Conservation (phyloP, 2,797 vertebrate genomes). For the Sebastes hubbsi region DNA sequence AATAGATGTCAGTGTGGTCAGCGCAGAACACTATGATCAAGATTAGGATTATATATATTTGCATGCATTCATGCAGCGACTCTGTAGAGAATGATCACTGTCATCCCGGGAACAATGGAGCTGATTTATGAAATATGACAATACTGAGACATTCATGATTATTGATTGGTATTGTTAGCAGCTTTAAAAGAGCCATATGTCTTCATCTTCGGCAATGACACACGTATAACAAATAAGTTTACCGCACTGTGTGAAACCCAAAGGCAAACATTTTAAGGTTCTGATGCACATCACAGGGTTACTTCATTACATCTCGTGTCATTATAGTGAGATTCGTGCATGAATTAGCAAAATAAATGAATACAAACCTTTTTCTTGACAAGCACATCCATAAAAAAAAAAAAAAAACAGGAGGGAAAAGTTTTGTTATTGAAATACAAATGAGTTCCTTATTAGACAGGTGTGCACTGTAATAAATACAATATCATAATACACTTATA, state of each 20-base stretch:
- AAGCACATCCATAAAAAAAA: conserved; percentile 77
- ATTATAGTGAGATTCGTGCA: conserved; percentile 68
- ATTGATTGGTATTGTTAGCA: conserved; percentile 90
- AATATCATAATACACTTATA: conserved; percentile 58
- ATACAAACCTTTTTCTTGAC: conserved; percentile 74
- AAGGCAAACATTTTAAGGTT: conserved; percentile 72
- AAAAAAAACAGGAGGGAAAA: conserved; percentile 49
- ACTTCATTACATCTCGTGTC: conserved; percentile 74
- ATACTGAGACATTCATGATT: conserved; percentile 84
- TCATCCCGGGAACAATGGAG: conserved; percentile 79
- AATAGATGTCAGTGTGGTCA: conserved; percentile 66
- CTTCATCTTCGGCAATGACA: conserved; percentile 84
- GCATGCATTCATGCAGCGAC: conserved; percentile 67
- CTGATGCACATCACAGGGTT: conserved; percentile 77
- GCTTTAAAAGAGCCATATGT: conserved; percentile 86
- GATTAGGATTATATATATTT: conserved; percentile 73
- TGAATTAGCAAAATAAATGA: conserved; percentile 77
- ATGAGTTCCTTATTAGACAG: conserved; percentile 69
- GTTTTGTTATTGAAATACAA: conserved; percentile 67
- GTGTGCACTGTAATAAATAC: conserved; percentile 66
- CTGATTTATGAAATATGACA: conserved; percentile 88
- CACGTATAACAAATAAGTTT: conserved; percentile 83
- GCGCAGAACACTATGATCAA: conserved; percentile 65
- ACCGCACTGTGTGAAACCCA: conserved; percentile 72
- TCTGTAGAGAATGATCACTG: conserved; percentile 83